Conservation (phyloP, 2,797 vertebrate genomes). For the Sebastes flavidus region DNA sequence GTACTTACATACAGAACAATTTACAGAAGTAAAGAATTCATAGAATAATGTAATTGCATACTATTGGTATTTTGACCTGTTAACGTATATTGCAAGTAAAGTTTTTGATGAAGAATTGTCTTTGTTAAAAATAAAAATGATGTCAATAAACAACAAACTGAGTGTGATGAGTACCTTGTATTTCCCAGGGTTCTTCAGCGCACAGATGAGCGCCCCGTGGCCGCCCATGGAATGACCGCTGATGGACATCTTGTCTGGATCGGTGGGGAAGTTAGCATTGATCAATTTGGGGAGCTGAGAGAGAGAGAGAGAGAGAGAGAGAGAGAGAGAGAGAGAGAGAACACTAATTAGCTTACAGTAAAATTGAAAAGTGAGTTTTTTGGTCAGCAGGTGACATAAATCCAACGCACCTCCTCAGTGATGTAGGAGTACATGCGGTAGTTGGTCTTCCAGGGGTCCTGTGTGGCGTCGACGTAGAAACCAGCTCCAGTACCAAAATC, state of each 20-base stretch:
- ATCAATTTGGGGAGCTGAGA: slow-evolving; percentile 91
- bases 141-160: not conserved
- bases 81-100: not conserved
- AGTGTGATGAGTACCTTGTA: slow-evolving; percentile 84
- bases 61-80: not conserved
- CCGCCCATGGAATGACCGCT: slow-evolving; percentile 98
- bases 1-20: not conserved
- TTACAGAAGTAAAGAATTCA: not conserved
- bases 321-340: slow-evolving; percentile 5
- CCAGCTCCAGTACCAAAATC: slow-evolving; percentile 96
- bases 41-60: not conserved
- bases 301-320: slow-evolving; percentile 32
- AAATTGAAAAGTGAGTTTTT: not conserved
- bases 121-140: not conserved
- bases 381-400: fast-evolving
- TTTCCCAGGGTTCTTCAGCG: slow-evolving; percentile 92
- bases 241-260: slow-evolving; percentile 90
- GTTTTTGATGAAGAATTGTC: not conserved
- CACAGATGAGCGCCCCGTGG: slow-evolving; percentile 92
- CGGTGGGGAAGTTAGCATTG: slow-evolving; percentile 90
- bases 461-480: slow-evolving; percentile 93
- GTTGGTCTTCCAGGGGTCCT: slow-evolving; percentile 95
- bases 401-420: slow-evolving; percentile 87
- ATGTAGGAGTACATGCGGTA: slow-evolving; percentile 97
- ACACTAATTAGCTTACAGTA: fast-evolving